These are phyloP conservation scores for Drosophila monieri DNA, from an alignment of 2,888 invertebrate genomes.

Conservation along the genomic window DNA sequence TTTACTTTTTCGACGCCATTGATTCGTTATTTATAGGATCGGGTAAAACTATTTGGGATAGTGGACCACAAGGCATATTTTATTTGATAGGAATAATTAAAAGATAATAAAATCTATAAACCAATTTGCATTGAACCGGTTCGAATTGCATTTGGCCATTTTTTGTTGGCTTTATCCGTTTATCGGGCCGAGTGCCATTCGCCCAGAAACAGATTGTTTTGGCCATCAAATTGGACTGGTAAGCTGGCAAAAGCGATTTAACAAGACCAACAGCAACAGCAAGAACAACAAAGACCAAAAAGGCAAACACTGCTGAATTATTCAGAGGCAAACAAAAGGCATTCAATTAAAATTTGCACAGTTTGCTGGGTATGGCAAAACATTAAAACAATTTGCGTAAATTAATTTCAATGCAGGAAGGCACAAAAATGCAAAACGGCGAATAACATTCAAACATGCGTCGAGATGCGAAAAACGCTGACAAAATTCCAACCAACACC, in stretches of 20 bases:
- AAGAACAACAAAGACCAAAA: constrained; percentile 10
- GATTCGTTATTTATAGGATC: background rate
- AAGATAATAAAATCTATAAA: constrained; percentile 57
- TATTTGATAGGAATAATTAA: constrained; percentile 50
- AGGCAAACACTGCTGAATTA: constrained; percentile 39
- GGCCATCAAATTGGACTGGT: constrained; percentile 30
- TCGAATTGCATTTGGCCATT: constrained; percentile 27
- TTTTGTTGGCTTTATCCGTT: constrained; percentile 31
- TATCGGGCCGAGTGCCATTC: constrained; percentile 26
- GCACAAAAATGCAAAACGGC: constrained; percentile 41
- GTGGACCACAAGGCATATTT: constrained; percentile 6
- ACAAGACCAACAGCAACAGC: constrained; percentile 22
- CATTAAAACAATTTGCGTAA: constrained; percentile 76
- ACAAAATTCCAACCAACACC: constrained; percentile 25
- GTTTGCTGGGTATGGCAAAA: constrained; percentile 57
- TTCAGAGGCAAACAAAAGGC: constrained; percentile 63
- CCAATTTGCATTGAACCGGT: constrained; percentile 55
- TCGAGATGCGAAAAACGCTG: constrained; percentile 25
- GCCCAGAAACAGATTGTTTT: background rate
- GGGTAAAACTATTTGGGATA: background rate
- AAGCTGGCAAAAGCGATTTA: constrained; percentile 20
- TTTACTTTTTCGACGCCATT: background rate
- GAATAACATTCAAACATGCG: constrained; percentile 52
- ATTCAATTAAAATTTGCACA: constrained; percentile 72
- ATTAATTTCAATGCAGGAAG: constrained; percentile 64